Percentiles rank a stretch among this genome's conserved stretches.
Evolutionary conservation across 23 tunicate genomes (phyloP).

Genomic region (Aplidium turbinatum): DNA sequence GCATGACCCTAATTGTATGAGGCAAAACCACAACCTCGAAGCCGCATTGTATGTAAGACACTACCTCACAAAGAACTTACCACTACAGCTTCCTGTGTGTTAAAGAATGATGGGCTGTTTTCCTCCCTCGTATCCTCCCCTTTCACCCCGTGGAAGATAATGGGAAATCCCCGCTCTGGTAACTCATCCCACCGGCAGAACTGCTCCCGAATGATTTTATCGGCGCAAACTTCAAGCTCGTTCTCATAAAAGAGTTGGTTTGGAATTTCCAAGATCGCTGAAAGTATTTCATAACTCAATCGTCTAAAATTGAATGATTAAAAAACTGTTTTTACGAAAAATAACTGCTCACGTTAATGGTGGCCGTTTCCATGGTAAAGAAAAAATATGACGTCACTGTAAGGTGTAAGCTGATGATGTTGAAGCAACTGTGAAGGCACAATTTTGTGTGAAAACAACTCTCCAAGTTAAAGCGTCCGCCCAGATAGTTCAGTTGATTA

Average conservation of each 20-base stretch:
- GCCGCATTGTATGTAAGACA: no score
- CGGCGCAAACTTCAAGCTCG: constrained; percentile 53
- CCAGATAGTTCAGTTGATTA: no score
- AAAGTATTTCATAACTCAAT: not conserved
- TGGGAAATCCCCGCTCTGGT: constrained; percentile 52
- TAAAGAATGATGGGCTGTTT: constrained; percentile 69
- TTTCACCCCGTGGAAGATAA: constrained; percentile 62
- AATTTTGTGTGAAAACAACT: no score
- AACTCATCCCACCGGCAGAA: constrained; percentile 48
- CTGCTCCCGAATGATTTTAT: constrained; percentile 21
- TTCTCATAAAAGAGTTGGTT: constrained; percentile 52
- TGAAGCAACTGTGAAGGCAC: no score
- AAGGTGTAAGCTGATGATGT: not conserved
- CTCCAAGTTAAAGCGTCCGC: no score
- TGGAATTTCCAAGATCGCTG: constrained; percentile 40
- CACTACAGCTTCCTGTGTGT: constrained; percentile 33
- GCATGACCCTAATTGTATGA: no score
- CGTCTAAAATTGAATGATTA: not conserved
- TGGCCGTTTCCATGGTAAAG: no score
- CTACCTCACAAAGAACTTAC: no score
- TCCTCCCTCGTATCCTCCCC: constrained; percentile 68
- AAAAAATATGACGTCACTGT: not conserved
- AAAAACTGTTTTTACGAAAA: no score
- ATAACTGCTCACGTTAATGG: not conserved
- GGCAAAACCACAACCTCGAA: no score